Conservation (phyloP, 2,113 vertebrate genomes). For the Narcine bancroftii region DNA sequence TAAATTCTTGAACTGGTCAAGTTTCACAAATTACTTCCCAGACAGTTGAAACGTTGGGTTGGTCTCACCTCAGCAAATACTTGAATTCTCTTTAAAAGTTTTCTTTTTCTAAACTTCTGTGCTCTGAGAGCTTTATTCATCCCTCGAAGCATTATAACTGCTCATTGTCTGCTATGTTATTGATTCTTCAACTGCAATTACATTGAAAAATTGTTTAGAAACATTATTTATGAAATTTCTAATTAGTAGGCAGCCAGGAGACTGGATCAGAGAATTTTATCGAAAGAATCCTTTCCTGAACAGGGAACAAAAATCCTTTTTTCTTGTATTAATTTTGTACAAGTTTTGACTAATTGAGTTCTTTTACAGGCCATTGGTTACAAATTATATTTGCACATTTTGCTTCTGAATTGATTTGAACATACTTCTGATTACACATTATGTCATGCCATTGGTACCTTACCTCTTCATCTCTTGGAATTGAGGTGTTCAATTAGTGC, state of each 20-base stretch:
- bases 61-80: background rate
- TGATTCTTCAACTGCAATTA: background rate
- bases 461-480: background rate
- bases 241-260: background rate
- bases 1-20: background rate
- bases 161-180: too few species aligned
- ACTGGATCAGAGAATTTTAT: background rate
- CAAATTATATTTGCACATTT: background rate
- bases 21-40: background rate
- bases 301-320: too few species aligned
- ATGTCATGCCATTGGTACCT: too few species aligned
- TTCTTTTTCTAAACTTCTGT: background rate
- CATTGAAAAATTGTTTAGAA: background rate
- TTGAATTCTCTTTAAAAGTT: background rate
- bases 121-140: background rate
- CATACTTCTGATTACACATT: background rate
- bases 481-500: background rate
- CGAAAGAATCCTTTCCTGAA: background rate
- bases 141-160: background rate
- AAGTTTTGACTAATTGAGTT: background rate
- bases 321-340: background rate
- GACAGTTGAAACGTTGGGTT: background rate
- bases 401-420: background rate
- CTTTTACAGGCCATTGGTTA: background rate
- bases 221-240: background rate